phyloP scores from a whole-genome alignment of 37 sponge, comb jelly and placozoan species.

The Mnemiopsis leidyi region DNA sequence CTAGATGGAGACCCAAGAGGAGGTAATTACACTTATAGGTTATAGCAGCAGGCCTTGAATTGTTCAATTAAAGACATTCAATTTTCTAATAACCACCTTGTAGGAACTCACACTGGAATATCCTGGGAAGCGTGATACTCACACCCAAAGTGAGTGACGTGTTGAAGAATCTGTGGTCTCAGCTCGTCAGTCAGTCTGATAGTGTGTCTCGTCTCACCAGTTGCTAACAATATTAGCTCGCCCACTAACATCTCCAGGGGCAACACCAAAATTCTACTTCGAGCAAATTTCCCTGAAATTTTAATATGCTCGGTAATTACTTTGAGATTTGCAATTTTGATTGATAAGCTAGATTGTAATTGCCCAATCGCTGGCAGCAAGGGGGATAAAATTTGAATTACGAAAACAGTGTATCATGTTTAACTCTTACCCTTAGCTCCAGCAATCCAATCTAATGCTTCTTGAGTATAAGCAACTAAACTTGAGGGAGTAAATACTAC shows the following conservation, averaged over 20 bases:
- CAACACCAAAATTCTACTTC: neutral
- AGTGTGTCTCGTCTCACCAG: neutral
- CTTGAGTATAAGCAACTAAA: neutral
- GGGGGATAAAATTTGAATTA: too few relatives aligned
- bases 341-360: too few relatives aligned
- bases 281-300: too few relatives aligned
- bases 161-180: conserved; percentile 1
- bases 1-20: too few relatives aligned
- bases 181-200: neutral
- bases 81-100: too few relatives aligned
- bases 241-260: neutral
- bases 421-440: neutral
- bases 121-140: neutral
- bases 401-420: too few relatives aligned
- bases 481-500: neutral
- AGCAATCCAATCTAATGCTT: conserved; percentile 7
- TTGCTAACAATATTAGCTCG: neutral
- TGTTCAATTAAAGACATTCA: too few relatives aligned
- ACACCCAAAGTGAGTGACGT: conserved; percentile 17
- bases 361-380: too few relatives aligned
- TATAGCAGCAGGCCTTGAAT: too few relatives aligned
- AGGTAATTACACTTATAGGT: too few relatives aligned
- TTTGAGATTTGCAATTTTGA: too few relatives aligned
- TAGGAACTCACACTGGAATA: neutral
- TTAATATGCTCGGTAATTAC: too few relatives aligned